Evolutionary conservation across 2,888 invertebrate genomes (phyloP), one percentile per base, ranked within the genome.

Genomic region (Drosophila phalerata): DNA sequence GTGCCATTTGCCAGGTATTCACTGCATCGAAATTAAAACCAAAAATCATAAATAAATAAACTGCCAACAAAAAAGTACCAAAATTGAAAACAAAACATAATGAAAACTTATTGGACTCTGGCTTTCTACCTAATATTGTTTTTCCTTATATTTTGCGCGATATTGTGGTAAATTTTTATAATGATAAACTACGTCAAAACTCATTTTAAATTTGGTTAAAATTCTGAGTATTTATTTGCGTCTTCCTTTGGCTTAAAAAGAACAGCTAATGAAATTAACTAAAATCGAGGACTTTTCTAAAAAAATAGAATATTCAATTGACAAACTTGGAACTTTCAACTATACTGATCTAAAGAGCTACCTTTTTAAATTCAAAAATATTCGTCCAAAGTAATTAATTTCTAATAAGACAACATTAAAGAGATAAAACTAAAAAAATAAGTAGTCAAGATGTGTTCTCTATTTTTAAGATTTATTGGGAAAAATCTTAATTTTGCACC

Each of bases 71-170:
- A 60, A 22, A 47, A 55, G 28, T 47, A 30, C 52, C 32, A 55
- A 45, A 47, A 48, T 60, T 32, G 32, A 43, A 56, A 77, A 49
- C 49, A 53, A 58, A 81, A 74, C 62, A 56, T 78, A 78, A 85
- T 28, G 5, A 1, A 6, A 28, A 28, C 28, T 28, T 28, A 28
- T 28, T 28, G 5, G 6, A 28, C 4, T 8, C 6, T 28, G 28
- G 8, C 28, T 6, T 6, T 28, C 28, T 28, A 6, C 28, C 8
- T 69, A 49, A 62, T n/a, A 38, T 22, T 58, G 51, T 51, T 43
- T 19, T 55, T 51, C 8, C 25, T 42, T n/a, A 5, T 17, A 5
- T 13, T 42, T 6, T 11, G 11, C 10, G 28, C 15, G 3, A n/a
- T 17, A 3, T 17, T 51, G 34, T 22, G 15, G 11, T 52, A 19